Evolutionary conservation across 2,797 vertebrate genomes (phyloP), one percentile per base, ranked within the genome.

Genomic region (Hoplostethus atlanticus): DNA sequence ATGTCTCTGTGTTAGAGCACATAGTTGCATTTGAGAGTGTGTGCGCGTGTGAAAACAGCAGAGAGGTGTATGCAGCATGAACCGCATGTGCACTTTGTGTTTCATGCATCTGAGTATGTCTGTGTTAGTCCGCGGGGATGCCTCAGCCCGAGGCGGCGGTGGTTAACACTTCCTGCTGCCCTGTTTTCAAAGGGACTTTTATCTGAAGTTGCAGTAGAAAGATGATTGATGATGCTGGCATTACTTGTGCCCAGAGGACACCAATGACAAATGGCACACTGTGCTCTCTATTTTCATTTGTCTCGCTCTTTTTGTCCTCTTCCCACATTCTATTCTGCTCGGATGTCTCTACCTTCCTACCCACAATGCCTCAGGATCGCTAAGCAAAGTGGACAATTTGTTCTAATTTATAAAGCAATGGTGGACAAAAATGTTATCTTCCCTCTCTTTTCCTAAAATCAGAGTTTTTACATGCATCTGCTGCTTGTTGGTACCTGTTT

Each of bases 401-500:
- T 50, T 54, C 50, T 57, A 4, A 40, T 80, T 62, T 65, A 53
- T 55, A 31, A 60, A 61, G 13, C 46, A 63, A 15, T 4, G 0
- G 10, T 38, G 13, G 50, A 40, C 7, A 42, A 28, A 68, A 66
- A 54, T 42, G 12, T 21, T 68, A 61, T 55, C 64, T 64, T 68
- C 46, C 11, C 4, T 17, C 8, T 80, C 3, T 1, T 5, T 46
- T 1, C 5, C 25, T 48, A 6, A 48, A 30, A 62, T 70, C 11
- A 52, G 36, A 25, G 10, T 64, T 76, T 36, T 8, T 21, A 1
- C 21, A 21, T 21, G 47, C 25, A 36, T 30, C 12, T 53, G n/a
- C 17, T 28, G 47, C 17, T 51, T 46, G 5, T 6, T 52, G 36
- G 36, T 90, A 98, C 97, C 96, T 98, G 97, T 94, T 98, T 98